These are phyloP conservation scores for Ctenoplectra terminalis DNA, from an alignment of 1,140 invertebrate species.

Conservation along the genomic window DNA sequence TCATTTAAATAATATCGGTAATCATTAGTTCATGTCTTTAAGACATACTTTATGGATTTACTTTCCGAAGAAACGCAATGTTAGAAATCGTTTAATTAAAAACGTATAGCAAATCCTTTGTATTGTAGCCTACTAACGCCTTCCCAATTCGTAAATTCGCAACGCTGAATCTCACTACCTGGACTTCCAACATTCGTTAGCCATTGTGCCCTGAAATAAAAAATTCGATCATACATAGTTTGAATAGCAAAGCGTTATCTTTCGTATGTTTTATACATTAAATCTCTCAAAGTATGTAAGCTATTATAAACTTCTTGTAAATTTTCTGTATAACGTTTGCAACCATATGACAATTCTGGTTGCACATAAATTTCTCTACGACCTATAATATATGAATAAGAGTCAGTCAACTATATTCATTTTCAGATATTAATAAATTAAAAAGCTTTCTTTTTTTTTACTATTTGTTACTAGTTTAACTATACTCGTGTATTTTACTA, in stretches of 20 bases:
- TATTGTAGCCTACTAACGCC: conserved; percentile 90
- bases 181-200: conserved; percentile 92
- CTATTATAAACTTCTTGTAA: too few relatives aligned
- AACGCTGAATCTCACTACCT: conserved; percentile 91
- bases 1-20: neutral
- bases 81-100: conserved; percentile 83
- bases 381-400: neutral
- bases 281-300: too few relatives aligned
- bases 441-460: neutral
- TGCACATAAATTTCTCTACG: neutral
- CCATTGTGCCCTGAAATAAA: conserved; percentile 90
- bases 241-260: neutral
- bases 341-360: neutral
- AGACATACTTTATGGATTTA: neutral
- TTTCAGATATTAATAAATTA: neutral
- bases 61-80: neutral
- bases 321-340: too few relatives aligned
- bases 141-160: conserved; percentile 92
- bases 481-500: neutral
- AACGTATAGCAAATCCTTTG: conserved; percentile 91
- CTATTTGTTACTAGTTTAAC: neutral
- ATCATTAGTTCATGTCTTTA: neutral
- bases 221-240: conserved; percentile 40
- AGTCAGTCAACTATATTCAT: neutral
- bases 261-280: too few relatives aligned